Base-by-base conservation (phyloP, 1,140 invertebrate species). In the Teleogryllus occipitalis region DNA sequence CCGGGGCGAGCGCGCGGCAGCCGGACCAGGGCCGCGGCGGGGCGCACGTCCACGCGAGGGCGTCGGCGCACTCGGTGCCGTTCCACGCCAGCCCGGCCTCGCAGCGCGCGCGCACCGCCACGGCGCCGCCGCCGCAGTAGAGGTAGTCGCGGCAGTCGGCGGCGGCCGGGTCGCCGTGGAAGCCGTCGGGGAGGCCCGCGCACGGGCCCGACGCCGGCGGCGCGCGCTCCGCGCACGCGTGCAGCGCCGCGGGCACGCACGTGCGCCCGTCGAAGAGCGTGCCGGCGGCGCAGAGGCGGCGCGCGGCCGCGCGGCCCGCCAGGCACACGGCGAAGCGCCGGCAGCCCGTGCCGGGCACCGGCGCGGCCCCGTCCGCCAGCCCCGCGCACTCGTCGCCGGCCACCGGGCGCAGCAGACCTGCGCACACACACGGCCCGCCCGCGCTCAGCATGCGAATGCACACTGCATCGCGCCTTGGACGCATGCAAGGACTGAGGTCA, bases 1-100 rank as follows among this genome's bases (percentile, higher is more conserved):
- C 88, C 76, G 85, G 86, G 0, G 86, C 86, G 77, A 86, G 84
- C 4, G 86, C 86, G 27, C 83, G 82, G 82, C 89, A 90, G n/a
- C 84, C 85, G 8, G 80, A 39, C n/a, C 86, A 83, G 0, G 80
- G 77, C n/a, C 82, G 80, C 15, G 75, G 76, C 65, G 79, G 80
- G 46, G 79, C 74, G 46, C 76, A 81, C 15, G 77, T 76, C 1
- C 47, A 8, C 48, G 15, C 15, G 79, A 77, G 49, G 8, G 49
- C 15, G 49, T 8, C 49, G 49, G 49, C 81, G 80, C 85, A 86
- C 80, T 84, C 82, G 47, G 84, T 80, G 21, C 83, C 83, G 82
- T 87, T 84, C 80, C 85, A 86, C 49, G 86, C 54, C 84, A 79
- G 22, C 82, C 83, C 82, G 85, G 84, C 81, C 84, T 84, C 47